Percentiles rank a stretch among this genome's conserved stretches.
Conservation (phyloP, 1,140 invertebrate species). For the Drosophila dunni region DNA sequence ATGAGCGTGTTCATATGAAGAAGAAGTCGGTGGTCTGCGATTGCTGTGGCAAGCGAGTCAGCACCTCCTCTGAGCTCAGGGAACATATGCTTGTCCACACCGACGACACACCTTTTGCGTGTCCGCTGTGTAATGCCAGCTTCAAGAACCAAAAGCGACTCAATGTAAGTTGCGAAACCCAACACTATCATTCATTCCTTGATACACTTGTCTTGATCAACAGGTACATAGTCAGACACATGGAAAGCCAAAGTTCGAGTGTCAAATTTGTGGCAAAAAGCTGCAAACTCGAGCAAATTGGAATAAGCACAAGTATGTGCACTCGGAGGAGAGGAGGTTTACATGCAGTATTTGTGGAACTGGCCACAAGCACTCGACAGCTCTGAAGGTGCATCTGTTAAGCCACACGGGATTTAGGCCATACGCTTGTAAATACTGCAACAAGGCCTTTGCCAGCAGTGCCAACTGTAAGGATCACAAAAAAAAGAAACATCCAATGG, state of each 20-base stretch:
- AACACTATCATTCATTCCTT: not conserved
- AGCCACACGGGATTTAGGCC: constrained; percentile 85
- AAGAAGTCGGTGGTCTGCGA: constrained; percentile 85
- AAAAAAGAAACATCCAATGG: constrained; percentile 83
- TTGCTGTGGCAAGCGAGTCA: constrained; percentile 84
- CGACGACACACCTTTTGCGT: constrained; percentile 57
- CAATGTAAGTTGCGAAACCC: constrained; percentile 23
- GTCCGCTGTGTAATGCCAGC: constrained; percentile 48
- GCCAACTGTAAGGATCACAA: constrained; percentile 85
- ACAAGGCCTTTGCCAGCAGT: constrained; percentile 85
- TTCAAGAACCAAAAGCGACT: constrained; percentile 63
- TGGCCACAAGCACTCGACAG: constrained; percentile 77
- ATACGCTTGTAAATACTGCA: constrained; percentile 85
- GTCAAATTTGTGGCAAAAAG: constrained; percentile 84
- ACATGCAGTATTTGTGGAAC: constrained; percentile 81
- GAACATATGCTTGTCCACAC: constrained; percentile 85
- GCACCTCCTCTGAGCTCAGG: constrained; percentile 83
- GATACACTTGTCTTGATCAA: not conserved
- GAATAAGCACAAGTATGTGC: constrained; percentile 85
- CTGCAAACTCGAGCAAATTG: constrained; percentile 85
- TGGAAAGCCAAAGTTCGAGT: constrained; percentile 83
- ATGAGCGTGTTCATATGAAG: constrained; percentile 83
- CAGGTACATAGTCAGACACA: constrained; percentile 81
- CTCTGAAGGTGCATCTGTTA: constrained; percentile 84
- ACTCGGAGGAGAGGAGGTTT: constrained; percentile 84